These are phyloP conservation scores for Mystacornis crossleyi DNA, from an alignment of 2,113 vertebrate species.

Conservation along the genomic window DNA sequence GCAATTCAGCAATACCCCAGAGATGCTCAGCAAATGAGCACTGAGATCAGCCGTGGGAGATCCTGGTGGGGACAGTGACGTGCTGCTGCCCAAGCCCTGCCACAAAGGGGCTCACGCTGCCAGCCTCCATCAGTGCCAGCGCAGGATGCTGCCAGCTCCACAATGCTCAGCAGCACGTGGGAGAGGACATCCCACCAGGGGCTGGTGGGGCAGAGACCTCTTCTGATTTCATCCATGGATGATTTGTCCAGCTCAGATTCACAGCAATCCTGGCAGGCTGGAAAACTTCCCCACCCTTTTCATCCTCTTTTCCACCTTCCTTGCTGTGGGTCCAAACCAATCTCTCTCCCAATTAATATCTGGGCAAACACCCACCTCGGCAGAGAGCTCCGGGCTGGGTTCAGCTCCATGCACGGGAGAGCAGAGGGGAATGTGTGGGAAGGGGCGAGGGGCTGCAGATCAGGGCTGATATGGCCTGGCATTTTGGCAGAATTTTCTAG, in stretches of 20 bases:
- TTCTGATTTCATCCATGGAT: not conserved
- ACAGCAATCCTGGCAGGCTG: not conserved
- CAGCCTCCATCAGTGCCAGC: not conserved
- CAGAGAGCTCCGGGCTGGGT: not conserved
- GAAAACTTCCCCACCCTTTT: not conserved
- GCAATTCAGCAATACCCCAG: not conserved
- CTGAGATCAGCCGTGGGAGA: not conserved
- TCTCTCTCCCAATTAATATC: not conserved
- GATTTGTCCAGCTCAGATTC: not conserved
- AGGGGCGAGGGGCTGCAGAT: constrained; percentile 55
- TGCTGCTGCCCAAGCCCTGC: rapidly evolving
- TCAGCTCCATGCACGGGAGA: not conserved
- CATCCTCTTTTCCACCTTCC: not conserved
- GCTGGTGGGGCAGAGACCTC: not conserved
- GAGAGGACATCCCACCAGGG: not conserved
- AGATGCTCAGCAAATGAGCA: not conserved
- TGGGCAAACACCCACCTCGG: not conserved
- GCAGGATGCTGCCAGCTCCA: not conserved
- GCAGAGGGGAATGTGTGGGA: not conserved
- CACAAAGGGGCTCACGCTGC: not conserved
- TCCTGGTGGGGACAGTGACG: rapidly evolving
- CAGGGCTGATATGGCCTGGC: constrained; percentile 64
- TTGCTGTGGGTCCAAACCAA: not conserved
- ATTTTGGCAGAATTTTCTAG: constrained; percentile 68
- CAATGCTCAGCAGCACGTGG: not conserved